Evolutionary conservation across 1,140 invertebrate species (phyloP), one percentile per base, ranked within the genome.

Genomic region (Thaumatotibia leucotreta): DNA sequence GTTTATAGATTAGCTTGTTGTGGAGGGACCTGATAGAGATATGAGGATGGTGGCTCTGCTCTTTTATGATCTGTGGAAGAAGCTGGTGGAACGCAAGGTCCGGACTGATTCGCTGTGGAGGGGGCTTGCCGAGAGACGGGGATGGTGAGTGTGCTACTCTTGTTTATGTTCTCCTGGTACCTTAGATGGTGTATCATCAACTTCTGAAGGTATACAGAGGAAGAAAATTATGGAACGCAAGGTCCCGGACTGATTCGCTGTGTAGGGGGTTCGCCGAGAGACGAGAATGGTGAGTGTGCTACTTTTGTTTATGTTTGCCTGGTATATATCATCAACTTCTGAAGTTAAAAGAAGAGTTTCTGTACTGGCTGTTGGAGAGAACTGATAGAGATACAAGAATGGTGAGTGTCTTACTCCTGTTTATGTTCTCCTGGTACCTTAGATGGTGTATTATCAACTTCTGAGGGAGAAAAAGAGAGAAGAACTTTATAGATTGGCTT

Each of bases 1-100:
- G n/a, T n/a, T n/a, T n/a, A n/a, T n/a, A 9, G 32, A 33, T 33
- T 8, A 10, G 32, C 9, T 10, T 33, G 32, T 4, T 10, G 9
- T 33, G 9, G 9, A n/a, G n/a, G n/a, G n/a, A n/a, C n/a, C n/a
- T n/a, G n/a, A n/a, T n/a, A n/a, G n/a, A n/a, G n/a, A n/a, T n/a
- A n/a, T n/a, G n/a, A n/a, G n/a, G n/a, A n/a, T n/a, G n/a, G n/a
- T n/a, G n/a, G n/a, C n/a, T n/a, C n/a, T n/a, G n/a, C n/a, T n/a
- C n/a, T n/a, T n/a, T n/a, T n/a, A n/a, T n/a, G n/a, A n/a, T n/a
- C 93, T 99, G 58, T 99, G 98, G 98, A 98, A 98, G 88, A 99
- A 99, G 86, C 91, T 99, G 29, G 98, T 99, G 63, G 98, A 99
- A 89, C 92, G 97, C 67, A 98, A 99, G 93, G 97, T 98, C 71